phyloP scores from a whole-genome alignment of 2,888 invertebrate genomes.

The Biston betularia region DNA sequence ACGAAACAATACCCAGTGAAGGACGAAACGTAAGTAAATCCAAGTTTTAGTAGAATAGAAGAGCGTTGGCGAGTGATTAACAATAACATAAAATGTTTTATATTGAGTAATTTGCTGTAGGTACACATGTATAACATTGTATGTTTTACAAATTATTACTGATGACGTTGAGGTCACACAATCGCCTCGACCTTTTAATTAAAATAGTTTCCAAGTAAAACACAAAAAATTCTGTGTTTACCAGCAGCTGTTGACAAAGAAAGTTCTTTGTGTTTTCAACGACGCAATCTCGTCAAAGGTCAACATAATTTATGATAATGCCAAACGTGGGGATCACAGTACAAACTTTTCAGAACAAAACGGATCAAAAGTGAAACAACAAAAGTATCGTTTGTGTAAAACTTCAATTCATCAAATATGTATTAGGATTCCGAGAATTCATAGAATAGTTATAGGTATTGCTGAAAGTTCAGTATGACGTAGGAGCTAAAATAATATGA shows the following conservation, averaged over 20 bases:
- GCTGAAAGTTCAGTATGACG: neutral
- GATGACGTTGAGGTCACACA: slow-evolving; percentile 9
- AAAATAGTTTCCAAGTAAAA: slow-evolving; percentile 13
- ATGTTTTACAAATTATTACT: neutral
- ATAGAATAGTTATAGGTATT: slow-evolving; percentile 5
- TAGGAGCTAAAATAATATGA: neutral
- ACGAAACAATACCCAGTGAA: too few species aligned
- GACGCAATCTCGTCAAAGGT: slow-evolving; percentile 18
- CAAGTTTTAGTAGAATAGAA: neutral
- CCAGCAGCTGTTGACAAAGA: slow-evolving; percentile 15
- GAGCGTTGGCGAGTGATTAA: neutral
- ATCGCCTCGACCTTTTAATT: slow-evolving; percentile 14
- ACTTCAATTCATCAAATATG: slow-evolving; percentile 16
- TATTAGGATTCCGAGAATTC: slow-evolving; percentile 13
- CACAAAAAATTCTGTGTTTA: slow-evolving; percentile 10
- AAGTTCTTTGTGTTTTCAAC: slow-evolving; percentile 22
- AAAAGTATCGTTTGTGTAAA: slow-evolving; percentile 18
- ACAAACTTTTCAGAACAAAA: slow-evolving; percentile 12
- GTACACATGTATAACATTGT: slow-evolving; percentile 5
- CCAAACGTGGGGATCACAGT: slow-evolving; percentile 12
- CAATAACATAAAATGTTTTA: neutral
- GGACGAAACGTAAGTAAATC: neutral
- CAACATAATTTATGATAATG: slow-evolving; percentile 25
- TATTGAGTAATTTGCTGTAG: neutral
- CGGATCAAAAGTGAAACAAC: slow-evolving; percentile 17